These are phyloP conservation scores for Gopherus flavomarginatus DNA, from an alignment of 2,113 vertebrate genomes.

Conservation along the genomic window DNA sequence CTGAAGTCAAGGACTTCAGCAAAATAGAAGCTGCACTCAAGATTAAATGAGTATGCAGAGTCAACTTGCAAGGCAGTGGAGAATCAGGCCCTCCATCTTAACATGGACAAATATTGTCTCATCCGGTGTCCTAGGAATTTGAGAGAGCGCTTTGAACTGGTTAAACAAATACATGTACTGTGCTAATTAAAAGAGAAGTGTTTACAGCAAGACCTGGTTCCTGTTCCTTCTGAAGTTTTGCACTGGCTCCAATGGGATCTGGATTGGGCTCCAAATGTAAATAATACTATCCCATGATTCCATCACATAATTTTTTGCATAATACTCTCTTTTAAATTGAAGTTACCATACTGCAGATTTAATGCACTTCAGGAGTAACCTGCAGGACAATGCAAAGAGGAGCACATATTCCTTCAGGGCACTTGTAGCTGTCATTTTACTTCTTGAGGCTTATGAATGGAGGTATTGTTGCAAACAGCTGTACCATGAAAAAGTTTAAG, in stretches of 20 bases:
- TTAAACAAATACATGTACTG: neutral
- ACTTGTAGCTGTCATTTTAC: constrained; percentile 53
- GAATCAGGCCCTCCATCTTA: constrained; percentile 4
- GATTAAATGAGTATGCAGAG: neutral
- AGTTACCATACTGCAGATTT: neutral
- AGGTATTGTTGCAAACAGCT: constrained; percentile 64
- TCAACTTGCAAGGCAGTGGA: neutral
- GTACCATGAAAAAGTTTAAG: constrained; percentile 68
- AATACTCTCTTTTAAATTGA: constrained; percentile 4
- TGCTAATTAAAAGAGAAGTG: neutral
- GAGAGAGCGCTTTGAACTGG: neutral
- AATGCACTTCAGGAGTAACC: constrained; percentile 39
- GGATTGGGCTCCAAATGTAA: neutral
- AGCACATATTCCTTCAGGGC: constrained; percentile 42
- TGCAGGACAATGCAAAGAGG: constrained; percentile 39
- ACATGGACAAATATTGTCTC: constrained; percentile 13
- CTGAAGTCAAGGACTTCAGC: neutral
- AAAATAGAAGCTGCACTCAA: constrained; percentile 6
- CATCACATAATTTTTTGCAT: neutral
- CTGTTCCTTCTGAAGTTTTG: neutral
- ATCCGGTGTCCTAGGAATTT: neutral
- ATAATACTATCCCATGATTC: neutral
- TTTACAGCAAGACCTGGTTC: neutral
- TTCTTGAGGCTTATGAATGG: constrained; percentile 66
- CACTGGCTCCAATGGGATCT: neutral